These are phyloP conservation scores for Zelostemma sp. DNA, from an alignment of 1,140 invertebrate species.

Conservation along the genomic window DNA sequence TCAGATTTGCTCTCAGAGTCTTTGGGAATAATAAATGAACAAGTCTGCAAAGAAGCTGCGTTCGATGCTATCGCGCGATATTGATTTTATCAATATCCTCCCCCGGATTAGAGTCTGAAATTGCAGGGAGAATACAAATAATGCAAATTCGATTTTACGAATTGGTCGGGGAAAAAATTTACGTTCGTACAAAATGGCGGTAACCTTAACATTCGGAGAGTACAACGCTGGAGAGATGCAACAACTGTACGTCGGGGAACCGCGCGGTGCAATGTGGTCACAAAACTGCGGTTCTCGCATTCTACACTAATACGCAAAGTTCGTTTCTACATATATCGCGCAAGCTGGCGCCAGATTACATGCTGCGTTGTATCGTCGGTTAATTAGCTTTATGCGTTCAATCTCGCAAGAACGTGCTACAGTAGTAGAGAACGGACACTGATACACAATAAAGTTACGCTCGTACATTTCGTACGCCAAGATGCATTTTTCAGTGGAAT, in stretches of 20 bases:
- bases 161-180: no score
- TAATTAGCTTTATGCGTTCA: constrained; percentile 66
- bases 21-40: no score
- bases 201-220: constrained; percentile 14
- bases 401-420: constrained; percentile 56
- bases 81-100: no score
- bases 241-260: constrained; percentile 7
- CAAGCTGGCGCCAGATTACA: constrained; percentile 55
- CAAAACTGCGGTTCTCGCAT: constrained; percentile 45
- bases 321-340: constrained; percentile 41
- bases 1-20: no score
- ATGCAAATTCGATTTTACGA: no score
- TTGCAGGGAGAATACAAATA: no score
- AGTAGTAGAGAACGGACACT: constrained; percentile 31
- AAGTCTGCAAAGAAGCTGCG: no score
- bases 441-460: constrained; percentile 34
- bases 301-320: constrained; percentile 22
- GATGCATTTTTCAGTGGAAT: constrained; percentile 39
- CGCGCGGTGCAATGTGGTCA: constrained; percentile 32
- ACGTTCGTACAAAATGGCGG: constrained; percentile 10
- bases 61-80: no score
- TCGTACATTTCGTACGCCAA: constrained; percentile 13
- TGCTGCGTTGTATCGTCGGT: constrained; percentile 54
- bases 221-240: background rate
- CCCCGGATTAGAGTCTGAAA: no score